phyloP scores from a whole-genome alignment of 2,888 invertebrate species.

The Eupeodes latifasciatus region DNA sequence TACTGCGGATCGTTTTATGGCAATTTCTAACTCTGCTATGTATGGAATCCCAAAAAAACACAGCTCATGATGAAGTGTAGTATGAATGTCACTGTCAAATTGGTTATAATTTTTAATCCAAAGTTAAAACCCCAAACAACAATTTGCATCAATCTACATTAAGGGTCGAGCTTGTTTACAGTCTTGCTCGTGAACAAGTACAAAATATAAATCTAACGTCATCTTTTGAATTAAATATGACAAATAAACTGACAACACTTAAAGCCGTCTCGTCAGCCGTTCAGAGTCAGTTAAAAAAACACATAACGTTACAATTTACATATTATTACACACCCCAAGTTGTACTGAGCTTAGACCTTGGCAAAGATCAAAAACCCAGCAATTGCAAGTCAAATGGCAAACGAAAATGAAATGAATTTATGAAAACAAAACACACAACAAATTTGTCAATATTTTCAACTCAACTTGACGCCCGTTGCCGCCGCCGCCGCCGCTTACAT shows the following conservation, averaged over 20 bases:
- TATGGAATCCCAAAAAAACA: no score
- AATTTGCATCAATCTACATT: no score
- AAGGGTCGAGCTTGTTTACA: no score
- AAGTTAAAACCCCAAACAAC: no score
- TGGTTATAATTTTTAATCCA: no score
- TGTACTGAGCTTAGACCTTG: background rate
- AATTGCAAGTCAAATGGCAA: background rate
- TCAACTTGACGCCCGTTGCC: background rate
- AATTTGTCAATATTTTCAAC: constrained; percentile 56
- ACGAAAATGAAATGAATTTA: background rate
- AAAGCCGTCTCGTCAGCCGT: background rate
- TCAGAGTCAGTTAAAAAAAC: background rate
- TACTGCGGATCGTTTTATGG: no score
- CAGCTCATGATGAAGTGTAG: no score
- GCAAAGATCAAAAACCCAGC: background rate
- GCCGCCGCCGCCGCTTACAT: background rate
- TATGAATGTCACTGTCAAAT: no score
- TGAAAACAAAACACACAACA: constrained; percentile 34
- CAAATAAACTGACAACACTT: constrained; percentile 11
- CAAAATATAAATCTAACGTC: background rate
- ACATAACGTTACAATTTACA: background rate
- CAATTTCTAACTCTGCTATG: no score
- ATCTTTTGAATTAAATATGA: background rate
- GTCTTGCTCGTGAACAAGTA: no score
- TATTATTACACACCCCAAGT: background rate